Evolutionary conservation across 1,140 invertebrate genomes (phyloP), one percentile per base, ranked within the genome.

Genomic region (Musca domestica): DNA sequence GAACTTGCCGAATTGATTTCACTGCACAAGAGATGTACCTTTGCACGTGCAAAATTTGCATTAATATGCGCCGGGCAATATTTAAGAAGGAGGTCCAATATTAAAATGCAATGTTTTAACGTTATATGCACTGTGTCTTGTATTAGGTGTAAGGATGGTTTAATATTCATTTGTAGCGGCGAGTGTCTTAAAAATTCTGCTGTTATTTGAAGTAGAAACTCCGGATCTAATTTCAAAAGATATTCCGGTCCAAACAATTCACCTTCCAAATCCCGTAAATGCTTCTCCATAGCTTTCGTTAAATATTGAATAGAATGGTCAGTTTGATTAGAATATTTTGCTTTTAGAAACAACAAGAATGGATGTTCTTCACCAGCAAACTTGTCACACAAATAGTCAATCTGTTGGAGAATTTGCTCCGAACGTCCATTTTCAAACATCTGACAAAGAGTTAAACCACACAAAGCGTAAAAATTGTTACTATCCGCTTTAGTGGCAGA

Each of bases 371-470:
- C 82, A 14, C 83, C 84, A 2, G 89, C 87, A 71, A 93, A 89
- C 64, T 96, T 87, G 81, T 96, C 94, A 77, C 89, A 88, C 0
- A 98, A 83, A 72, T 95, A 90, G 71, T 96, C 91, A 20, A 98
- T 83, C 82, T 97, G 94, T 74, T 96, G 90, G 48, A 88, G 86
- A 0, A 92, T 89, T 74, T 95, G 87, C 22, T 89, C 86, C 2
- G 81, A 83, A 1, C 85, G 83, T 9, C 86, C 86, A 64, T 82
- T 83, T 67, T 88, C 86, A 66, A 82, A 85, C 78, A 95, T 83
- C 82, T 95, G 92, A 83, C 93, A 95, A 15, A 89, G 80, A 15
- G 95, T 93, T 41, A 96, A 83, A 1, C 94, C 93, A 74, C 88
- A 87, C 5, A 96, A 78, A 3, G 93, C 92, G 15, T 86, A 81